phyloP scores from a whole-genome alignment of 2,113 vertebrate genomes.

The Tychaedon coryphoeus region DNA sequence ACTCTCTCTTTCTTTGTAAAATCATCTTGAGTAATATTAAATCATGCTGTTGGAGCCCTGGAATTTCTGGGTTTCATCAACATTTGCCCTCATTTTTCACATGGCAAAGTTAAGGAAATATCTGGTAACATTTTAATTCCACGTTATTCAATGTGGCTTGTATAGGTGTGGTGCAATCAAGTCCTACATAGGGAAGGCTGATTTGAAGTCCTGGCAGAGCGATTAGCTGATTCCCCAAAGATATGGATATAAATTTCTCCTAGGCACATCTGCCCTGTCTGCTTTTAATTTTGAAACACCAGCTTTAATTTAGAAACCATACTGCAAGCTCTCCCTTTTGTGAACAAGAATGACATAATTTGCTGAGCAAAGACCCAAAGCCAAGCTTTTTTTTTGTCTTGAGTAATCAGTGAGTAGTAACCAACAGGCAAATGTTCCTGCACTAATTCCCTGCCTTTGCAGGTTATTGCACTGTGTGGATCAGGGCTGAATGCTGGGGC shows the following conservation, averaged over 20 bases:
- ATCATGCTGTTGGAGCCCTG: conserved; percentile 13
- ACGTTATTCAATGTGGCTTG: conserved; percentile 46
- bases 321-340: conserved; percentile 68
- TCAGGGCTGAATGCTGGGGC: not conserved
- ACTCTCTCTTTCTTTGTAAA: conserved; percentile 33
- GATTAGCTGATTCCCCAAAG: conserved; percentile 76
- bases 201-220: conserved; percentile 72
- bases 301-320: conserved; percentile 74
- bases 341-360: conserved; percentile 78
- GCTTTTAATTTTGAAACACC: conserved; percentile 79
- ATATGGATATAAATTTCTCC: conserved; percentile 68
- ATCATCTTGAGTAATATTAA: conserved; percentile 41
- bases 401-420: conserved; percentile 70
- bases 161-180: conserved; percentile 71
- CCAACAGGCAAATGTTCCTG: conserved; percentile 47
- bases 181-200: conserved; percentile 67
- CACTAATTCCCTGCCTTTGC: conserved; percentile 4
- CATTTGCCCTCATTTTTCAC: conserved; percentile 54
- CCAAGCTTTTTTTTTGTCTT: conserved; percentile 67
- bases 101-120: conserved; percentile 59
- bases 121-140: conserved; percentile 71
- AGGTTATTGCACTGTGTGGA: not conserved
- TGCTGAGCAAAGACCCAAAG: conserved; percentile 64
- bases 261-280: conserved; percentile 77
- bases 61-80: conserved; percentile 43